Conservation (phyloP, 2,797 vertebrate species). For the Cygnus olor region DNA sequence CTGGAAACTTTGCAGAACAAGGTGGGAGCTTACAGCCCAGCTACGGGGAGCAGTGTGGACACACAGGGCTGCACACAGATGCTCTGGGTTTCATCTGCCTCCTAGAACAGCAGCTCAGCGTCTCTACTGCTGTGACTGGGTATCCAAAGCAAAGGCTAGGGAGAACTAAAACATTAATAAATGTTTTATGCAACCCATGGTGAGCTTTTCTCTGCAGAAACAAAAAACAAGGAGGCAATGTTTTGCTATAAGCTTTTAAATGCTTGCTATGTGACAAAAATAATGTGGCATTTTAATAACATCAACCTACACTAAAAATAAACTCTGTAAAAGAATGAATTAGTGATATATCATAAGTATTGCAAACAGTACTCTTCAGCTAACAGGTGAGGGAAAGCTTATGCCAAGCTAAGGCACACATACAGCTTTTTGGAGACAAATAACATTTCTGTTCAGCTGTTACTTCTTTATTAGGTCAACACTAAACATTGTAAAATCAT, state of each 20-base stretch:
- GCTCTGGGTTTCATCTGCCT: background rate
- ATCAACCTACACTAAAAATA: background rate
- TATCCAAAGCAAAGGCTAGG: background rate
- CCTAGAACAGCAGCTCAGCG: background rate
- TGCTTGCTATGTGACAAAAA: background rate
- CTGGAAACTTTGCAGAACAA: background rate
- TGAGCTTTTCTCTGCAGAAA: background rate
- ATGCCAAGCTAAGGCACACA: background rate
- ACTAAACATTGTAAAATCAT: background rate
- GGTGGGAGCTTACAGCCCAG: background rate
- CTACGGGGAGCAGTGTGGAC: background rate
- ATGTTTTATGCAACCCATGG: background rate
- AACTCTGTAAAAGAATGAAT: background rate
- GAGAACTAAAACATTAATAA: background rate
- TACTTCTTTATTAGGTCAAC: background rate
- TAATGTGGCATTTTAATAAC: background rate
- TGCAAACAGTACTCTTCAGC: background rate
- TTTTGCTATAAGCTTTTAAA: background rate
- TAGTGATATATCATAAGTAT: background rate
- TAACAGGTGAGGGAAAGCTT: background rate
- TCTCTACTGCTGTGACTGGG: background rate
- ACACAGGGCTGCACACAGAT: accelerated
- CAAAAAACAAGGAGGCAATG: background rate
- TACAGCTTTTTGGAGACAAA: background rate
- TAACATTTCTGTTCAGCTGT: background rate